Percentiles rank a stretch among this genome's conserved stretches.
Conservation (phyloP, 2,113 vertebrate genomes). For the Lagopus leucura region DNA sequence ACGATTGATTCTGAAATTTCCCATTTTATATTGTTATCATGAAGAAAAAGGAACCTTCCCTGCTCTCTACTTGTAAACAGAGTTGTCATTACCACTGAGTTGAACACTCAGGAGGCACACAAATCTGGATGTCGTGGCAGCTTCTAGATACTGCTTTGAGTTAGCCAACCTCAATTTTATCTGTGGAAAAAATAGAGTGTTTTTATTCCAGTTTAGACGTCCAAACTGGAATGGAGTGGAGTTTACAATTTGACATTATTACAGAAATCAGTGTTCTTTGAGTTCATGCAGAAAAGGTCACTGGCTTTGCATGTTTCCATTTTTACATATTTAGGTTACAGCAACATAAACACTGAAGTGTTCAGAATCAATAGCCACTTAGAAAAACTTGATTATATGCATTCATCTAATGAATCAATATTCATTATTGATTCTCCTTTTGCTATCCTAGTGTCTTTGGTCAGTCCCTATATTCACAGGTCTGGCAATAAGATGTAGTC, state of each 20-base stretch:
- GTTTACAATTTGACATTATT: not conserved
- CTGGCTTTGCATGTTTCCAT: not conserved
- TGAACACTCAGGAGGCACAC: not conserved
- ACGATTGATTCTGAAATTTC: not conserved
- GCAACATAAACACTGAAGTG: conserved; percentile 15
- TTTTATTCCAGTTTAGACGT: not conserved
- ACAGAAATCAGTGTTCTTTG: not conserved
- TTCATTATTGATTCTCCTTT: too few species aligned
- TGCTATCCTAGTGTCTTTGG: not conserved
- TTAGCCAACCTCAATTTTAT: not conserved
- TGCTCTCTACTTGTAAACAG: not conserved
- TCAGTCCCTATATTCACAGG: not conserved
- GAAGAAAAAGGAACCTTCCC: not conserved
- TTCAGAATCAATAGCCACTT: conserved; percentile 24
- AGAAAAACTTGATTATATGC: conserved; percentile 39
- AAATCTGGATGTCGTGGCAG: not conserved
- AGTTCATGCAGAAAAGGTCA: not conserved
- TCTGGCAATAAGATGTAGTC: not conserved
- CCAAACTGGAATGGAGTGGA: not conserved
- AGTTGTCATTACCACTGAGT: not conserved
- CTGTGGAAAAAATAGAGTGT: not conserved
- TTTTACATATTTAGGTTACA: not conserved
- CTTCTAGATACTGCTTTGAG: not conserved
- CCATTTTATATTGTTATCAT: not conserved
- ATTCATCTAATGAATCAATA: conserved; percentile 25